Evolutionary conservation across 2,888 invertebrate genomes (phyloP).

Genomic region (Ferrisia virgata): DNA sequence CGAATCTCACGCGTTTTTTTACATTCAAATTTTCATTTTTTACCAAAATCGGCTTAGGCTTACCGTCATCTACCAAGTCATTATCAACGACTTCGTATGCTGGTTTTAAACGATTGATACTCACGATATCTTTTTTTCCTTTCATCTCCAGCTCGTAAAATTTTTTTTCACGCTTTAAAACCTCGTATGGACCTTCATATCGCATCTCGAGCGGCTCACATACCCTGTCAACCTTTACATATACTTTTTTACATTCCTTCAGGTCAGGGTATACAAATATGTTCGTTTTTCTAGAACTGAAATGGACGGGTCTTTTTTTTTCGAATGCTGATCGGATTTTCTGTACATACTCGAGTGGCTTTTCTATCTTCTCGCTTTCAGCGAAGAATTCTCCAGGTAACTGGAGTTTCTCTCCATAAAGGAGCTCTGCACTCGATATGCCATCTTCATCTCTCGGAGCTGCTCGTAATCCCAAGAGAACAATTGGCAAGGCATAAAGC

Average conservation of each 20-base stretch:
- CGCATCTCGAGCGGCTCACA: constrained; percentile 38
- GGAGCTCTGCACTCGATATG: background rate
- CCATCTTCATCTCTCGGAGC: constrained; percentile 29
- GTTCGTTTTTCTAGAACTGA: background rate
- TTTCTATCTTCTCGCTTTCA: background rate
- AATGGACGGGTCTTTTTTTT: background rate
- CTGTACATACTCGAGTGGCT: background rate
- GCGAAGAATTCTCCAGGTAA: constrained; percentile 24
- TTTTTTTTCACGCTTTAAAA: constrained; percentile 36
- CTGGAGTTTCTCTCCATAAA: constrained; percentile 1
- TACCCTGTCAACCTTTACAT: constrained; percentile 40
- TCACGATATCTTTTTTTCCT: background rate
- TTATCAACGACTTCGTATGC: no score
- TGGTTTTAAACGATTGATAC: background rate
- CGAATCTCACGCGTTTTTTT: no score
- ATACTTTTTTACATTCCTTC: constrained; percentile 27
- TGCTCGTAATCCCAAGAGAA: constrained; percentile 42
- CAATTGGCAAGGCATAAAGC: constrained; percentile 18
- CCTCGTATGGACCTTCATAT: constrained; percentile 45
- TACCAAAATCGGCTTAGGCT: no score
- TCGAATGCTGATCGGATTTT: background rate
- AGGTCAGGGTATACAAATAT: constrained; percentile 39
- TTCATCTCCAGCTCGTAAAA: background rate
- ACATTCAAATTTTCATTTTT: no score
- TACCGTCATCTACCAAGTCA: no score